A percentile compares a stretch with the other conserved stretches of the same genome.
phyloP scores from a whole-genome alignment of 2,113 vertebrate species.

The Electrona antarctica region DNA sequence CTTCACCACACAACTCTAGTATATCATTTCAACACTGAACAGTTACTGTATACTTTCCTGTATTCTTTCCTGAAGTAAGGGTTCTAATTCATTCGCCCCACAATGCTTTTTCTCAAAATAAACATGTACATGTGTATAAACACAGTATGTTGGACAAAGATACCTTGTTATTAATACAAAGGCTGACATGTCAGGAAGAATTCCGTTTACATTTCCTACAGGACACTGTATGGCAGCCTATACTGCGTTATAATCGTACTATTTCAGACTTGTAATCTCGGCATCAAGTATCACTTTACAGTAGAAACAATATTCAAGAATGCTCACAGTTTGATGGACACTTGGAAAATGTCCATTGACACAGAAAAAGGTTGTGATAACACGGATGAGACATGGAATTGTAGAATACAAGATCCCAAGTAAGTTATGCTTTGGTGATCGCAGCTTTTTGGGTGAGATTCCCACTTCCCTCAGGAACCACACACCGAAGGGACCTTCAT shows the following conservation, averaged over 20 bases:
- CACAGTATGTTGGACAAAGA: not conserved
- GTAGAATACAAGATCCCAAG: not conserved
- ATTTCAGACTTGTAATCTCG: conserved; percentile 1
- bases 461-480: conserved; percentile 37
- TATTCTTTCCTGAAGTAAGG: conserved; percentile 7
- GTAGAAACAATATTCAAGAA: conserved; percentile 3
- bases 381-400: not conserved
- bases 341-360: conserved; percentile 20
- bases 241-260: not conserved
- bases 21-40: conserved; percentile 22
- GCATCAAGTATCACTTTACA: conserved; percentile 1
- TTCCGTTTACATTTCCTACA: not conserved
- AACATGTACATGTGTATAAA: conserved; percentile 25
- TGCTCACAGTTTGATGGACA: conserved; percentile 31
- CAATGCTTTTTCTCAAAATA: conserved; percentile 13
- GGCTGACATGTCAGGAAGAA: conserved; percentile 5
- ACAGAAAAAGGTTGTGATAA: conserved; percentile 14
- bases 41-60: conserved; percentile 17
- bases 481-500: conserved; percentile 44
- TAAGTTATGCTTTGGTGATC: conserved; percentile 10
- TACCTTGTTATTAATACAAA: conserved; percentile 25
- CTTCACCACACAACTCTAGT: conserved; percentile 8
- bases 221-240: not conserved
- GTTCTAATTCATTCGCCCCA: conserved; percentile 1
- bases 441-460: not conserved